Percentiles rank a stretch among this genome's conserved stretches.
Evolutionary conservation across 2,113 vertebrate genomes (phyloP).

Genomic region (Illadopsis cleaveri): DNA sequence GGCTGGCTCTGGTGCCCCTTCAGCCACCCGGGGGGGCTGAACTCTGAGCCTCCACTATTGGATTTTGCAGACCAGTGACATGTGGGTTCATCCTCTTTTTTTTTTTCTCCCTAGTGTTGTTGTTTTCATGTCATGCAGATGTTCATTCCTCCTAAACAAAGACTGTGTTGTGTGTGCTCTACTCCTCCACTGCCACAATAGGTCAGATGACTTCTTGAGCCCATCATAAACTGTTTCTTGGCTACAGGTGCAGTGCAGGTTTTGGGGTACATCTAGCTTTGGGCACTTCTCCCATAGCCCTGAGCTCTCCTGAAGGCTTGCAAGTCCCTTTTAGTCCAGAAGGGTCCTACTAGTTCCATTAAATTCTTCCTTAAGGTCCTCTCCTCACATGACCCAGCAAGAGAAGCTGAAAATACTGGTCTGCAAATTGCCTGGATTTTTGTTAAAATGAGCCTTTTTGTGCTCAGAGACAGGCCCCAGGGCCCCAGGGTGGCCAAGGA

Average conservation of each 20-base stretch:
- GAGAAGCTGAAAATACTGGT: not conserved
- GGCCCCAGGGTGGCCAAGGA: not conserved
- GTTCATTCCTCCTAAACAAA: not conserved
- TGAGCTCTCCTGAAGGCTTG: not conserved
- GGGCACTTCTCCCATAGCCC: not conserved
- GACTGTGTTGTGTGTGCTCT: not conserved
- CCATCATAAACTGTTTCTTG: not conserved
- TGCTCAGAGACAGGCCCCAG: not conserved
- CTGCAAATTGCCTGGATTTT: not conserved
- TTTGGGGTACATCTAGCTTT: not conserved
- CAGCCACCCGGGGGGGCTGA: not conserved
- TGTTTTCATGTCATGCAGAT: not conserved
- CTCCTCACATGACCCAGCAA: not conserved
- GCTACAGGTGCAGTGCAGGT: not conserved
- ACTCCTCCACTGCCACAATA: not conserved
- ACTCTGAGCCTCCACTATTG: not conserved
- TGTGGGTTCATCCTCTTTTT: not conserved
- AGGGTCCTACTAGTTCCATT: not conserved
- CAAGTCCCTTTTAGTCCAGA: not conserved
- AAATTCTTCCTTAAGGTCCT: not conserved
- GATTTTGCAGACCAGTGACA: not conserved
- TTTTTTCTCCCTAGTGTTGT: fast-evolving
- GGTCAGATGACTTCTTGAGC: not conserved
- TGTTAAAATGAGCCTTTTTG: not conserved
- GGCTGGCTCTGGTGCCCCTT: not conserved